Conservation (phyloP, 37 sponge, comb jelly and placozoan genomes). For the Halichondria panicea region DNA sequence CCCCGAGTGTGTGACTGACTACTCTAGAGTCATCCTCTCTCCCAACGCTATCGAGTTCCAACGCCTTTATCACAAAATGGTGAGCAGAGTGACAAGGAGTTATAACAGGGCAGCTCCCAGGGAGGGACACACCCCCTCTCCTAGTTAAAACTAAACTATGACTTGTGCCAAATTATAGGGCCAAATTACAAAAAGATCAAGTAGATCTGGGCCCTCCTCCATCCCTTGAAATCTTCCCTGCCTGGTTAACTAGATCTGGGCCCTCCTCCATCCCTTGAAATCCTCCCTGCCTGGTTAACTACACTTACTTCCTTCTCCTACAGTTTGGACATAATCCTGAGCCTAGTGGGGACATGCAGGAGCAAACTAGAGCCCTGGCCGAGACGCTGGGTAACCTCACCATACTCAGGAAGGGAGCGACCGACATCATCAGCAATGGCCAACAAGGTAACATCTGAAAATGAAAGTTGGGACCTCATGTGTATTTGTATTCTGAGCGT, state of each 20-base stretch:
- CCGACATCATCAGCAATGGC: slow-evolving; percentile 86
- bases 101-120: no score
- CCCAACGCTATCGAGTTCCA: slow-evolving; percentile 88
- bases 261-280: no score
- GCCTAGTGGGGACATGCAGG: neutral
- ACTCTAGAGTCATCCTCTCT: slow-evolving; percentile 78
- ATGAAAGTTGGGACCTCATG: neutral
- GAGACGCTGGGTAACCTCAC: slow-evolving; percentile 69
- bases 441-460: slow-evolving; percentile 24
- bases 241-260: no score
- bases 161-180: neutral
- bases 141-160: neutral
- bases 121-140: neutral
- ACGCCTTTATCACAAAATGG: slow-evolving; percentile 58
- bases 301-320: neutral
- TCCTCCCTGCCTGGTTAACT: no score
- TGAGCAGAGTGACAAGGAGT: neutral
- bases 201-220: neutral
- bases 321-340: slow-evolving; percentile 22
- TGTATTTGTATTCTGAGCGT: no score
- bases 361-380: slow-evolving; percentile 56
- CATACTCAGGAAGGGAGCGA: slow-evolving; percentile 74
- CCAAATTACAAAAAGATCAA: neutral
- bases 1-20: slow-evolving; percentile 67
- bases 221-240: neutral